Conservation (phyloP, 2,797 vertebrate species). For the Mus spretus region DNA sequence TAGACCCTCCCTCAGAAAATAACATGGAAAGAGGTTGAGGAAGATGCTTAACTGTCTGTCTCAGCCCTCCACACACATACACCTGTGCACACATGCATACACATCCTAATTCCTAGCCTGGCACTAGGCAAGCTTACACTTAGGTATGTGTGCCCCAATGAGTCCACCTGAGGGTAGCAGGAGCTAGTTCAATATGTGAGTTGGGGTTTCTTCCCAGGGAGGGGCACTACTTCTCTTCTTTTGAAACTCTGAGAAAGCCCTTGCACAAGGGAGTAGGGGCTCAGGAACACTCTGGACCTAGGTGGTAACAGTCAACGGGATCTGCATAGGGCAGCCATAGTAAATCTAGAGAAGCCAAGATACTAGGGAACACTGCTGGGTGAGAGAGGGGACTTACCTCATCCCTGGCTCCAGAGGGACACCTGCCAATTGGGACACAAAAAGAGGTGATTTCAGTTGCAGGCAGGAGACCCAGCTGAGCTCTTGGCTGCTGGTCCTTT, state of each 20-base stretch:
- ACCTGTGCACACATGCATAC: neutral
- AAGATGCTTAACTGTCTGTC: neutral
- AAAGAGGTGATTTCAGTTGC: neutral
- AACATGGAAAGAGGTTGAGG: neutral
- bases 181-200: neutral
- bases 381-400: neutral
- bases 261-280: neutral
- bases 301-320: neutral
- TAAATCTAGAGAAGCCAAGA: neutral
- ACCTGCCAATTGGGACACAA: slow-evolving; percentile 30
- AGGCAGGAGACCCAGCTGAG: slow-evolving; percentile 38
- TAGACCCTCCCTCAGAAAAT: neutral
- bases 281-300: neutral
- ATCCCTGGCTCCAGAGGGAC: slow-evolving; percentile 18
- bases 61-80: neutral
- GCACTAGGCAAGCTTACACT: neutral
- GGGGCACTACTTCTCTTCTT: neutral
- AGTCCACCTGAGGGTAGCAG: neutral
- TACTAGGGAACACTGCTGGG: neutral
- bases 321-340: neutral
- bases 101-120: neutral
- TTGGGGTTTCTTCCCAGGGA: neutral
- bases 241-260: neutral
- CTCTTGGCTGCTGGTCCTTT: neutral
- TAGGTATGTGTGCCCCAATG: neutral